These are phyloP conservation scores for Ctenicera cuprea DNA, from an alignment of 2,888 invertebrate species.

Conservation along the genomic window DNA sequence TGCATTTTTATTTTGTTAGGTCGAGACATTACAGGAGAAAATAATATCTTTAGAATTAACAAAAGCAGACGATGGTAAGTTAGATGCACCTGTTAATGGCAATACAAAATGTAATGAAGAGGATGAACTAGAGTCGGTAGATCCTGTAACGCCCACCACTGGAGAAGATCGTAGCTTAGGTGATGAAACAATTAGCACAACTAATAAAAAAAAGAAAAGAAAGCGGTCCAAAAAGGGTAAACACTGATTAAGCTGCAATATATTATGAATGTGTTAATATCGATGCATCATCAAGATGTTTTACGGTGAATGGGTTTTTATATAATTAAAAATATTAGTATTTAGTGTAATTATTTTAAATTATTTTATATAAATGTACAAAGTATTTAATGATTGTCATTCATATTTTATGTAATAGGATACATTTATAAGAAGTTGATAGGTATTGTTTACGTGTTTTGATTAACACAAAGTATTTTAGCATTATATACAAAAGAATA, in stretches of 20 bases:
- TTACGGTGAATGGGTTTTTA: conserved; percentile 67
- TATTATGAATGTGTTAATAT: conserved; percentile 23
- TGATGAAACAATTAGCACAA: conserved; percentile 71
- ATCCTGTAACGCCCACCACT: conserved; percentile 75
- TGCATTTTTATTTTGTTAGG: conserved; percentile 73
- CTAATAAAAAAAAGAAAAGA: conserved; percentile 73
- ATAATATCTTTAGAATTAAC: conserved; percentile 92
- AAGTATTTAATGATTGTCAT: conserved; percentile 67
- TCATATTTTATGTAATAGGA: conserved; percentile 65
- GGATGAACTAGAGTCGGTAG: conserved; percentile 60
- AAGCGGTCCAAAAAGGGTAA: conserved; percentile 75
- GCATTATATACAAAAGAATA: conserved; percentile 37
- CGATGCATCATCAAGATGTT: conserved; percentile 26
- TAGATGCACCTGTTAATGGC: conserved; percentile 62
- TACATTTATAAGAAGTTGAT: conserved; percentile 37
- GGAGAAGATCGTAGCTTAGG: conserved; percentile 74
- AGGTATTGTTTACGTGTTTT: conserved; percentile 41
- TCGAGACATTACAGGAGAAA: conserved; percentile 93
- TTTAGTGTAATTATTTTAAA: conserved; percentile 64
- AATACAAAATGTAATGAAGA: conserved; percentile 49
- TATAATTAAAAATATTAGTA: conserved; percentile 49
- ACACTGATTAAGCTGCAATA: conserved; percentile 66
- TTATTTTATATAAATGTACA: conserved; percentile 69
- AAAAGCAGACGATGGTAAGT: conserved; percentile 67
- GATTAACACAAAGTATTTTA: conserved; percentile 48